A percentile compares a stretch with the other conserved stretches of the same genome.
Conservation (phyloP, 2,797 vertebrate genomes). For the Pyrocephalus nanus region DNA sequence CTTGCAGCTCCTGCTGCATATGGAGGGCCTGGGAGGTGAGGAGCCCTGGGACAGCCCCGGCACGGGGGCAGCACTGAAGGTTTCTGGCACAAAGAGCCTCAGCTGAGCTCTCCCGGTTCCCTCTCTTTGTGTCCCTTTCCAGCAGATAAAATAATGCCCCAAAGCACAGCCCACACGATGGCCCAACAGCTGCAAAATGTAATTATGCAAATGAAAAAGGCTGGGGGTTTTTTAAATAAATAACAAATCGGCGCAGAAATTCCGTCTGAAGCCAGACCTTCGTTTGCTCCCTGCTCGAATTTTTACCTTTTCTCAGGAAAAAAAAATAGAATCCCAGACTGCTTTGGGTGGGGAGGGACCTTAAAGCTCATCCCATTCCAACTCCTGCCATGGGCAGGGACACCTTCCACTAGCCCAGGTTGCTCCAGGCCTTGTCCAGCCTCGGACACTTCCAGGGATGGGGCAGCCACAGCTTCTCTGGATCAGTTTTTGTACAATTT, state of each 20-base stretch:
- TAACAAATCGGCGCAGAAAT: background rate
- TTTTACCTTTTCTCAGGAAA: background rate
- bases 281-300: rapidly evolving
- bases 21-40: background rate
- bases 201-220: background rate
- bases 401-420: rapidly evolving
- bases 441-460: background rate
- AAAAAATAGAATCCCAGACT: background rate
- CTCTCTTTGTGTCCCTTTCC: background rate
- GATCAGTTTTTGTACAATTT: rapidly evolving
- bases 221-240: background rate
- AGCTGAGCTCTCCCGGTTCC: background rate
- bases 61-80: background rate
- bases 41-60: background rate
- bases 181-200: conserved; percentile 26
- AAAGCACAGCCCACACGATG: background rate
- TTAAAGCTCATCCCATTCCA: background rate
- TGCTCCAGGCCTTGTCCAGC: background rate
- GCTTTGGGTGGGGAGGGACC: background rate
- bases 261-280: background rate
- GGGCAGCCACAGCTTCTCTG: background rate
- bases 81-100: background rate
- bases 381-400: background rate
- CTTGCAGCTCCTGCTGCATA: background rate
- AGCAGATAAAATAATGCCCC: background rate